Conservation (phyloP, 2,797 vertebrate genomes). For the Pitangus sulphuratus region DNA sequence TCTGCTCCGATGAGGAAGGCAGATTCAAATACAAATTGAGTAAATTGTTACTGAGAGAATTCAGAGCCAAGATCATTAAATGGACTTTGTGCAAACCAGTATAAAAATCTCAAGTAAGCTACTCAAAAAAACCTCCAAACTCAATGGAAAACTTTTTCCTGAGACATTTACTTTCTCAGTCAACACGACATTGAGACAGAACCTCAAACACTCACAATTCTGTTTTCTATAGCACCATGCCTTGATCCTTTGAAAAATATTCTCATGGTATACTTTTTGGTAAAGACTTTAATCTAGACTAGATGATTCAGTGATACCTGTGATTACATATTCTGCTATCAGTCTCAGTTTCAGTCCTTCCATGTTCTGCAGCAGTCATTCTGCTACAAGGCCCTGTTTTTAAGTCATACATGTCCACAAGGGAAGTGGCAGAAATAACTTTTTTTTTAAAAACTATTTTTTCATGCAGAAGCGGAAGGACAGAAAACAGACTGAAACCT, state of each 20-base stretch:
- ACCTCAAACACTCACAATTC: neutral
- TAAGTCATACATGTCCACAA: neutral
- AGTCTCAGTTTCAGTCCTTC: neutral
- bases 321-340: neutral
- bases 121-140: neutral
- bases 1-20: neutral
- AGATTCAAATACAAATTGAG: neutral
- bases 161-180: neutral
- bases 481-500: slow-evolving; percentile 17
- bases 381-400: neutral
- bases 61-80: neutral
- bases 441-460: neutral
- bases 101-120: neutral
- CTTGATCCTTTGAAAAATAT: neutral
- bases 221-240: neutral
- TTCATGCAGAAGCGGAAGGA: neutral
- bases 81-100: neutral
- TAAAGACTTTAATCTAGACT: neutral
- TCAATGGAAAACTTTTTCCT: neutral
- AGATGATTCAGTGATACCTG: neutral
- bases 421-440: neutral
- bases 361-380: neutral
- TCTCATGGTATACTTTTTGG: neutral
- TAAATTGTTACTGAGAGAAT: neutral
- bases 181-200: rapidly evolving